These are phyloP conservation scores for Beaufortia kweichowensis DNA, from an alignment of 2,113 vertebrate species.

Conservation along the genomic window DNA sequence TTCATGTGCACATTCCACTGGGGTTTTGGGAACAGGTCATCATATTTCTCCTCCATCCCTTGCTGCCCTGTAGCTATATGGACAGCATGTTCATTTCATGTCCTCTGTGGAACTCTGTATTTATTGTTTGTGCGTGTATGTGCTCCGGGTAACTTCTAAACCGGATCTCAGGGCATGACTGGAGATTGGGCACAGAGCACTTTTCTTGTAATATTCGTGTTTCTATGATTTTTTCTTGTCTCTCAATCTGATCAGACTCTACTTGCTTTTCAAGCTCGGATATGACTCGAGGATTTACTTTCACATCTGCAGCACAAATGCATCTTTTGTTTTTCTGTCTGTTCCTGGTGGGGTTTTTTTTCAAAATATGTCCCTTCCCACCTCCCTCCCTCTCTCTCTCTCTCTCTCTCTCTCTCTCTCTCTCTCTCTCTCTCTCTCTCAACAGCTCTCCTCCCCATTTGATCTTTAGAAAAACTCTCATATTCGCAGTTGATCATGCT, in stretches of 20 bases:
- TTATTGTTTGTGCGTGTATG: slow-evolving; percentile 15
- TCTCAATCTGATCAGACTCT: not conserved
- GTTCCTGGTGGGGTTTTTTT: slow-evolving; percentile 1
- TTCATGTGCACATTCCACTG: slow-evolving; percentile 47
- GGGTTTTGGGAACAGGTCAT: slow-evolving; percentile 42
- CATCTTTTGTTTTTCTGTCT: slow-evolving; percentile 26
- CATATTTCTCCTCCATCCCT: slow-evolving; percentile 21
- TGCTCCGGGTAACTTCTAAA: slow-evolving; percentile 33
- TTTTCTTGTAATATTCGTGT: not conserved
- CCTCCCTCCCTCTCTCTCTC: slow-evolving; percentile 11
- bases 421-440: not conserved
- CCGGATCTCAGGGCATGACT: slow-evolving; percentile 47
- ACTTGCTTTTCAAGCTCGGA: slow-evolving; percentile 1
- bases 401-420: slow-evolving; percentile 2
- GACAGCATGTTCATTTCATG: slow-evolving; percentile 33
- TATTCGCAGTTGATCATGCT: slow-evolving; percentile 41
- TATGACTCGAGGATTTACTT: slow-evolving; percentile 22
- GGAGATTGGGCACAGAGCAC: slow-evolving; percentile 45
- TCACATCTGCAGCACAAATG: slow-evolving; percentile 10
- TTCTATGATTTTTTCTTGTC: slow-evolving; percentile 1
- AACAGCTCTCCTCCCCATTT: slow-evolving; percentile 15
- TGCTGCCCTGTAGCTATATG: slow-evolving; percentile 35
- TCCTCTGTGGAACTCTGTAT: slow-evolving; percentile 12
- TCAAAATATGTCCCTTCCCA: slow-evolving; percentile 17
- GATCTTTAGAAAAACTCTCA: not conserved